A percentile compares a stretch with the other conserved stretches of the same genome.
These are phyloP conservation scores for Neotoma lepida DNA, from an alignment of 2,113 vertebrate species.

Conservation along the genomic window DNA sequence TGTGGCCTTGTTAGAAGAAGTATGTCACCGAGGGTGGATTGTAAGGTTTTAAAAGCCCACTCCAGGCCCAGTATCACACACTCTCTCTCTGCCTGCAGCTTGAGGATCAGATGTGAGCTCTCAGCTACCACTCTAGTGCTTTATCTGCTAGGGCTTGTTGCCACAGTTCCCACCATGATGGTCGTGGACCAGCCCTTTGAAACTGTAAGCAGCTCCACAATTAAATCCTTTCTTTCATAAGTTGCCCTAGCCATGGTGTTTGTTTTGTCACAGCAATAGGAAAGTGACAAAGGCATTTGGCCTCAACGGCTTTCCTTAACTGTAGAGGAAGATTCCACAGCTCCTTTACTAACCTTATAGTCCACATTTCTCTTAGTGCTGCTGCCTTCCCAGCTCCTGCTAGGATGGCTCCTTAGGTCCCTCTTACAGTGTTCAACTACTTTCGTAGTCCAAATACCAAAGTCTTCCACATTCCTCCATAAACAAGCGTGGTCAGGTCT, in stretches of 20 bases:
- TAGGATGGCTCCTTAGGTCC: background rate
- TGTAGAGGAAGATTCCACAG: background rate
- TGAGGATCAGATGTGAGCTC: background rate
- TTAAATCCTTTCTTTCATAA: background rate
- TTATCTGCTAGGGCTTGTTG: background rate
- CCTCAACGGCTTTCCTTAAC: background rate
- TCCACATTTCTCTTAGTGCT: background rate
- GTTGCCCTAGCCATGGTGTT: background rate
- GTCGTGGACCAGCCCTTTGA: background rate
- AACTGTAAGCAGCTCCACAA: background rate
- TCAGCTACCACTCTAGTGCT: background rate
- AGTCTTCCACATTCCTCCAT: background rate
- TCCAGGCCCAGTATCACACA: background rate
- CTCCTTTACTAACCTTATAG: background rate
- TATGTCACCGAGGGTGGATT: no score
- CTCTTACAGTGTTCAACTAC: background rate
- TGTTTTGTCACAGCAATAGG: background rate
- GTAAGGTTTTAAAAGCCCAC: background rate
- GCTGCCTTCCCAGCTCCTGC: background rate
- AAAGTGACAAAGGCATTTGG: background rate
- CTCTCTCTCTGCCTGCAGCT: background rate
- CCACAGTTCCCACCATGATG: background rate
- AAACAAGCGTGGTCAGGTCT: background rate
- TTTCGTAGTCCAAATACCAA: background rate
- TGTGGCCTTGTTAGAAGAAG: background rate